Base-by-base conservation (phyloP, 37 sponge, comb jelly and placozoan genomes). In the Mnemiopsis leidyi region DNA sequence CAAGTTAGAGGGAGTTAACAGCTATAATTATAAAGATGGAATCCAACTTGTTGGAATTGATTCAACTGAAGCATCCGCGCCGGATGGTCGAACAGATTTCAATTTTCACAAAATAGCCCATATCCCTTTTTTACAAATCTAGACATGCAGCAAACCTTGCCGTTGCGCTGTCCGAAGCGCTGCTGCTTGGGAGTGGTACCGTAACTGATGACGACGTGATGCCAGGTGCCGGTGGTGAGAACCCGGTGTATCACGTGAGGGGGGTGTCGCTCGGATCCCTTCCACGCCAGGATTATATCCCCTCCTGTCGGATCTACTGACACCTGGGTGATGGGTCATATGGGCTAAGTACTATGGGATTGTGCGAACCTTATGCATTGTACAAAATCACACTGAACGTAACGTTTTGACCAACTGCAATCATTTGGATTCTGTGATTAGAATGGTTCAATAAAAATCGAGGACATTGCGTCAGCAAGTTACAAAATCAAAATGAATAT, bases 81-180 rank as follows among this genome's bases (percentile, higher is more conserved):
- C n/a, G n/a, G n/a, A n/a, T n/a, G n/a, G n/a, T n/a, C n/a, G n/a
- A n/a, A n/a, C n/a, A n/a, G n/a, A n/a, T n/a, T n/a, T n/a, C n/a
- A n/a, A n/a, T n/a, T n/a, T n/a, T n/a, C n/a, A n/a, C n/a, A n/a
- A n/a, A n/a, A n/a, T n/a, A n/a, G n/a, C n/a, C n/a, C n/a, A n/a
- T n/a, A n/a, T n/a, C n/a, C n/a, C n/a, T n/a, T n/a, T n/a, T n/a
- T n/a, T n/a, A n/a, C n/a, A n/a, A n/a, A n/a, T n/a, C n/a, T n/a
- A n/a, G n/a, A n/a, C n/a, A n/a, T n/a, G n/a, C n/a, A n/a, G n/a
- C n/a, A n/a, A 29, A 79, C 90, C 61, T 85, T 85, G 32, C 90
- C 90, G 61, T 85, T 85, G 61, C 90, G 90, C 39, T 85, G 90
- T 39, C 90, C 90, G 90, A 85, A 85, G 24, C 90, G 90, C 36